Evolutionary conservation across 37 sponge, comb jelly and placozoan species (phyloP).

Genomic region (Agelas oroides): DNA sequence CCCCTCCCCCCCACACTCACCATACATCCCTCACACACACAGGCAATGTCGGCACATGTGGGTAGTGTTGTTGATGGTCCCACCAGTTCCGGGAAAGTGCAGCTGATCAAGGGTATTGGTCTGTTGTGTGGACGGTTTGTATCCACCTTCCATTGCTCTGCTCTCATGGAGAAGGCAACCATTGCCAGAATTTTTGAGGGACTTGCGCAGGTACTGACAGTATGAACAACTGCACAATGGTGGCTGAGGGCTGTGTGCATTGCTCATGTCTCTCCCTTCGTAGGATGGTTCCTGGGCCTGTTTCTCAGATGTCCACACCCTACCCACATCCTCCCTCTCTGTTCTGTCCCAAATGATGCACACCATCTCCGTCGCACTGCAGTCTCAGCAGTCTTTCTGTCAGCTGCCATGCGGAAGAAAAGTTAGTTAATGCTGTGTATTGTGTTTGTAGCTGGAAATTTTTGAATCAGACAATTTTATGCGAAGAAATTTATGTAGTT

Average conservation of each 20-base stretch:
- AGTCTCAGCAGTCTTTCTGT: slow-evolving; percentile 21
- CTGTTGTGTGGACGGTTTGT: slow-evolving; percentile 64
- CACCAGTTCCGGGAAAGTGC: slow-evolving; percentile 54
- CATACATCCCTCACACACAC: slow-evolving; percentile 6
- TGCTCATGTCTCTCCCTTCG: neutral
- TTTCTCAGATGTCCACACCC: slow-evolving; percentile 59
- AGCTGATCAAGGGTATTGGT: slow-evolving; percentile 66
- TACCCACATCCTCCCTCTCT: slow-evolving; percentile 44
- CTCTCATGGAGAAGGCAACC: slow-evolving; percentile 35
- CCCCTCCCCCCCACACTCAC: slow-evolving; percentile 12
- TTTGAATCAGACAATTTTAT: no score
- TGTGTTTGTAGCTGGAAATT: no score
- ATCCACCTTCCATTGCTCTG: slow-evolving; percentile 42
- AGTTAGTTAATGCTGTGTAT: no score
- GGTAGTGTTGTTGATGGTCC: slow-evolving; percentile 61
- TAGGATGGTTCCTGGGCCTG: slow-evolving; percentile 85
- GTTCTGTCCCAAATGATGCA: slow-evolving; percentile 73
- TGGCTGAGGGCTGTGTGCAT: no score
- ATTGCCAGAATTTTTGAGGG: slow-evolving; percentile 58
- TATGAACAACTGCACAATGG: no score
- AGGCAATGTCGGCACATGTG: slow-evolving; percentile 41
- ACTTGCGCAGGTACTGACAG: slow-evolving; percentile 66
- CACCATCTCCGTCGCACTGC: slow-evolving; percentile 53
- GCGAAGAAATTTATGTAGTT: no score
- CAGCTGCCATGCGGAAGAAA: slow-evolving; percentile 52